phyloP scores from a whole-genome alignment of 2,888 invertebrate genomes.

The Cartodere bifasciata region DNA sequence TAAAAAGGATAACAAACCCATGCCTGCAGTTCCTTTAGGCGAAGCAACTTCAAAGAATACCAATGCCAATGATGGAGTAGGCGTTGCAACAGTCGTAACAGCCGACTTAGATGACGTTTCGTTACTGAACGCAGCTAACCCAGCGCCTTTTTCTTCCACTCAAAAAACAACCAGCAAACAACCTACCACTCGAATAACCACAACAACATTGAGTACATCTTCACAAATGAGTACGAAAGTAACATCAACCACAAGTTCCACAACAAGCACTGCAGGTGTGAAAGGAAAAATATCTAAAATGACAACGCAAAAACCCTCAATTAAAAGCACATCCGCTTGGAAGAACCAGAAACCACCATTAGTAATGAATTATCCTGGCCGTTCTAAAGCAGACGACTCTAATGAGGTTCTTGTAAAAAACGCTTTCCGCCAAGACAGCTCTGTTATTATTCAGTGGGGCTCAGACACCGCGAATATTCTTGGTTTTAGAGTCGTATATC shows the following conservation, averaged over 20 bases:
- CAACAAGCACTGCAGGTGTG: conserved; percentile 30
- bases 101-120: conserved; percentile 36
- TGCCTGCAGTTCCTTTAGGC: too few relatives aligned
- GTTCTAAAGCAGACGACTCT: conserved; percentile 46
- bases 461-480: conserved; percentile 75
- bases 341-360: conserved; percentile 52
- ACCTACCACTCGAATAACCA: conserved; percentile 20
- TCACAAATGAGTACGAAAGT: conserved; percentile 20
- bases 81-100: conserved; percentile 43
- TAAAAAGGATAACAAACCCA: conserved; percentile 10
- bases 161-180: conserved; percentile 24
- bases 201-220: conserved; percentile 25
- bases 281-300: conserved; percentile 24
- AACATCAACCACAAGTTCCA: conserved; percentile 24
- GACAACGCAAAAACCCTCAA: conserved; percentile 23
- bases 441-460: conserved; percentile 86
- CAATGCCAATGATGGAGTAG: conserved; percentile 40
- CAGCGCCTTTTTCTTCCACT: conserved; percentile 23
- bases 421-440: conserved; percentile 72
- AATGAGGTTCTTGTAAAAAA: conserved; percentile 76
- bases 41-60: conserved; percentile 23
- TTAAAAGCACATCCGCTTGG: conserved; percentile 28
- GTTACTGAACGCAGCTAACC: conserved; percentile 23
- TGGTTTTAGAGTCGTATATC: conserved; percentile 81
- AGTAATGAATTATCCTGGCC: conserved; percentile 55